These are phyloP conservation scores for Epinotia nisella DNA, from an alignment of 2,888 invertebrate genomes.

Conservation along the genomic window DNA sequence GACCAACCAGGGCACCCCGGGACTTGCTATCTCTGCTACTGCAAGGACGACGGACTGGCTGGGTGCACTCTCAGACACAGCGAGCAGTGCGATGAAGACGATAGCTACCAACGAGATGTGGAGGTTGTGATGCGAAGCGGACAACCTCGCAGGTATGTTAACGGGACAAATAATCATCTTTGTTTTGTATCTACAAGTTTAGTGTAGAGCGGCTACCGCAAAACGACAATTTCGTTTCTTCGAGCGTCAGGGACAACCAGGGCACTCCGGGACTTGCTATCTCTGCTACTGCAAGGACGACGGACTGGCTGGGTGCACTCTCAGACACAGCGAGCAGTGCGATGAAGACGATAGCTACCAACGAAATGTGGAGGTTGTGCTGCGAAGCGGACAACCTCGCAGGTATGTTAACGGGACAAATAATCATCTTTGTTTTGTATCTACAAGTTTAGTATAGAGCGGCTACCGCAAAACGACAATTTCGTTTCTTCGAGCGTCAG, in stretches of 20 bases:
- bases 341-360: constrained; percentile 53
- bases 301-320: constrained; percentile 64
- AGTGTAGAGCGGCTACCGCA: too few species aligned
- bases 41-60: constrained; percentile 58
- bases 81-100: constrained; percentile 58
- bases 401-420: neutral
- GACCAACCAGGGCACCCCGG: constrained; percentile 52
- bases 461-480: too few species aligned
- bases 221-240: constrained; percentile 52
- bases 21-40: constrained; percentile 69
- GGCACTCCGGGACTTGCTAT: constrained; percentile 56
- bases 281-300: constrained; percentile 70
- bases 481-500: constrained; percentile 57
- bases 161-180: too few species aligned
- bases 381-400: neutral
- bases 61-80: constrained; percentile 65
- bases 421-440: too few species aligned
- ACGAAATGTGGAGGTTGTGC: constrained; percentile 47
- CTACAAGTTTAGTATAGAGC: too few species aligned
- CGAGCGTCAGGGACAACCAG: constrained; percentile 53
- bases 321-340: constrained; percentile 59
- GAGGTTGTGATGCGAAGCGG: neutral
- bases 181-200: too few species aligned
- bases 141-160: neutral
- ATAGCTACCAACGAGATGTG: constrained; percentile 51